These are phyloP conservation scores for Pipistrellus pipistrellus DNA, from an alignment of 2,797 vertebrate genomes.

Conservation along the genomic window DNA sequence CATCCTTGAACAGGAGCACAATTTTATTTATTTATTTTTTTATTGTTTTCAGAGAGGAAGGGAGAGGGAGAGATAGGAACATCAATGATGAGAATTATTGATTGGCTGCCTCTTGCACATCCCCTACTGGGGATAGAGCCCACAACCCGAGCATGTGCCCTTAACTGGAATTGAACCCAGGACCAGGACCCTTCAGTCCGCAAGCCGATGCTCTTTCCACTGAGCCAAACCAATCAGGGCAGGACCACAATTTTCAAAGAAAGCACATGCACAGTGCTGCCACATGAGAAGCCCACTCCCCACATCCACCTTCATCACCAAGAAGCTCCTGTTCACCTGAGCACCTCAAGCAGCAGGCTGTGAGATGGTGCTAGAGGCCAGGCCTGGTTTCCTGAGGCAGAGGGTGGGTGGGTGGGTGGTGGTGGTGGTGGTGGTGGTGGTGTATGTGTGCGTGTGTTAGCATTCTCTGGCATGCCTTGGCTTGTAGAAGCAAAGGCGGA, in stretches of 20 bases:
- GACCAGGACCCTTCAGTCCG: no score
- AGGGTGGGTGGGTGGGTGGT: not conserved
- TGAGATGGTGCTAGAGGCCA: not conserved
- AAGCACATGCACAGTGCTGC: not conserved
- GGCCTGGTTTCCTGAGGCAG: not conserved
- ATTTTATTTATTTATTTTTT: not conserved
- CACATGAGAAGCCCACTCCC: not conserved
- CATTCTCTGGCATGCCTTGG: not conserved
- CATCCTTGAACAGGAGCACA: not conserved
- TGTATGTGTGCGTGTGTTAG: rapidly evolving
- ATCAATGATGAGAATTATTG: no score
- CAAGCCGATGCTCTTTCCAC: no score
- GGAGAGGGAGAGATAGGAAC: no score
- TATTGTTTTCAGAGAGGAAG: no score
- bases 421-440: not conserved
- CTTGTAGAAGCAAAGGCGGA: not conserved
- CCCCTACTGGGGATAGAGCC: no score
- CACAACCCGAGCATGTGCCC: no score
- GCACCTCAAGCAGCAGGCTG: rapidly evolving
- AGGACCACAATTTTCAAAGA: not conserved
- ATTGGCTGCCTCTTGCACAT: no score
- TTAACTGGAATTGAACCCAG: no score
- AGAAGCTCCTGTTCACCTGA: not conserved
- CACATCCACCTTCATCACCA: not conserved
- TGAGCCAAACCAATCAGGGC: no score